Evolutionary conservation across 2,797 vertebrate genomes (phyloP).

Genomic region (Leptoclinus maculatus): DNA sequence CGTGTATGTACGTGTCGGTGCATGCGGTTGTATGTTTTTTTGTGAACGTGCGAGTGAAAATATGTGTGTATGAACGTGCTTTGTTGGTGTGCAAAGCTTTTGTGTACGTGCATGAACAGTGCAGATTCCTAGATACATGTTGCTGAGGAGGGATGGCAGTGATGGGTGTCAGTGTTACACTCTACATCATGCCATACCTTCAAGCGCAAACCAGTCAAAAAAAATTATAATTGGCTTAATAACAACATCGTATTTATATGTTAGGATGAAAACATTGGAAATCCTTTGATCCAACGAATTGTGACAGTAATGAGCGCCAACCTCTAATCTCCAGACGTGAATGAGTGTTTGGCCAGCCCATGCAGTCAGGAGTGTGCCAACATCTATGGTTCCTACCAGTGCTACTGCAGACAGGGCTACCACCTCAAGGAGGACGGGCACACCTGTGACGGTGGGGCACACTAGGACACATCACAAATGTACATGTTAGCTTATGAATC

Average conservation of each 20-base stretch:
- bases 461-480: background rate
- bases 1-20: slow-evolving; percentile 52
- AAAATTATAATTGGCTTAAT: slow-evolving; percentile 59
- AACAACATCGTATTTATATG: slow-evolving; percentile 59
- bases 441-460: slow-evolving; percentile 89
- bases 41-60: slow-evolving; percentile 52
- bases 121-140: slow-evolving; percentile 9
- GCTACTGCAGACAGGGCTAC: slow-evolving; percentile 96
- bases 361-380: slow-evolving; percentile 98
- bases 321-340: slow-evolving; percentile 87
- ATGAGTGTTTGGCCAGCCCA: slow-evolving; percentile 91
- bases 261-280: slow-evolving; percentile 45
- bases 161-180: slow-evolving; percentile 14
- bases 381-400: slow-evolving; percentile 97
- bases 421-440: slow-evolving; percentile 93
- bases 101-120: background rate
- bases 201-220: slow-evolving; percentile 43
- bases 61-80: slow-evolving; percentile 21
- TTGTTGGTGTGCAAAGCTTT: background rate
- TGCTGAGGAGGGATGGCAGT: background rate
- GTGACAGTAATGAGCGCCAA: slow-evolving; percentile 63
- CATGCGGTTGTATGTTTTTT: slow-evolving; percentile 47
- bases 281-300: slow-evolving; percentile 53
- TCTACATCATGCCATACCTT: slow-evolving; percentile 38
- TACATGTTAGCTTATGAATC: background rate